Evolutionary conservation across 2,888 invertebrate genomes (phyloP).

Genomic region (Lagria hirta): DNA sequence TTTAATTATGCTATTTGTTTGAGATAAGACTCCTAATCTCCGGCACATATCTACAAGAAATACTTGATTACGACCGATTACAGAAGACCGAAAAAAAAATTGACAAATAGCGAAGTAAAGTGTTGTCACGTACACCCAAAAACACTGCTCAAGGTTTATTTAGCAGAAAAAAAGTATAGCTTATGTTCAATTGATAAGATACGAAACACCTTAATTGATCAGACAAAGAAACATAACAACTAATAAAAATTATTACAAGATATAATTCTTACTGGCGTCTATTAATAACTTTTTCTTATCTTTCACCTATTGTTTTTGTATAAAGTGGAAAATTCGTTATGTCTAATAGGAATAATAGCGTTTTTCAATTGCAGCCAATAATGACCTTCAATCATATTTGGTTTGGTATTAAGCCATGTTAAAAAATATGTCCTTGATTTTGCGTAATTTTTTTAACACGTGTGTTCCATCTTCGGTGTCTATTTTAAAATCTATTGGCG

Average conservation of each 20-base stretch:
- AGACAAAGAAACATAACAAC: constrained; percentile 19
- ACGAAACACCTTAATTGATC: constrained; percentile 15
- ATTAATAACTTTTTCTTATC: constrained; percentile 14
- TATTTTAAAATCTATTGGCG: too few species aligned
- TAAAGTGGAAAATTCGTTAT: constrained; percentile 38
- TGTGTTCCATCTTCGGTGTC: constrained; percentile 19
- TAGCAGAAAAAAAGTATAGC: constrained; percentile 13
- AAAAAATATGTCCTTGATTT: constrained; percentile 19
- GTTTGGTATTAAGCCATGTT: constrained; percentile 19
- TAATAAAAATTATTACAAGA: too few species aligned
- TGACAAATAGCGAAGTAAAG: constrained; percentile 23
- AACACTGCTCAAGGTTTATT: constrained; percentile 7
- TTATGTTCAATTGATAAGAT: constrained; percentile 27
- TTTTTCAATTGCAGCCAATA: constrained; percentile 4
- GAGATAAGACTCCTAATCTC: constrained; percentile 26
- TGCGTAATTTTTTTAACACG: constrained; percentile 19
- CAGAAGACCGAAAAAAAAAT: constrained; percentile 20
- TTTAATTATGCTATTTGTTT: constrained; percentile 26
- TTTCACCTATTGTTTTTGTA: constrained; percentile 27
- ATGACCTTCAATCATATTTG: constrained; percentile 18
- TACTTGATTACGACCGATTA: constrained; percentile 28
- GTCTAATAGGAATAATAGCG: constrained; percentile 31
- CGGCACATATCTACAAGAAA: constrained; percentile 27
- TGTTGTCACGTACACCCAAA: constrained; percentile 23
- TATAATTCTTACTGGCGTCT: constrained; percentile 2